Base-by-base conservation (phyloP, 1,140 invertebrate genomes). In the Caenorhabditis inopinata region DNA sequence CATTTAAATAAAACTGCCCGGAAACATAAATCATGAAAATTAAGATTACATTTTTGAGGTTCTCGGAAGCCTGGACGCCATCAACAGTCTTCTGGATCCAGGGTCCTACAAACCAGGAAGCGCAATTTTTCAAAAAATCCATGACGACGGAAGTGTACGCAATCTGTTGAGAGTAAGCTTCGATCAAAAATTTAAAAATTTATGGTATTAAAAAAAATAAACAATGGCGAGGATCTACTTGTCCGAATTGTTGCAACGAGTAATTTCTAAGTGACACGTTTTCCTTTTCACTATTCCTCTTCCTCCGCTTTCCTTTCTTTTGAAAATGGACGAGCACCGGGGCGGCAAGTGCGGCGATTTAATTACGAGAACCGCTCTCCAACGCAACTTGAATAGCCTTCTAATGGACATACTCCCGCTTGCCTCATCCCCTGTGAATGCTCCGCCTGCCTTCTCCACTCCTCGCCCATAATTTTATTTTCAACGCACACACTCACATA, bases 301-400 rank as follows among this genome's bases (percentile, higher is more conserved):
- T 47, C 74, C 42, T 25, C 11, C 45, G 3, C 4, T 6, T 11
- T 21, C 38, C 29, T 35, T 53, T 48, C 25, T 25, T 76, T 76
- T 42, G 58, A 68, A 68, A 68, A 32, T 68, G 12, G 27, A 42
- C 32, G 25, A 68, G 58, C 58, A 68, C 58, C 58, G 58, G 58
- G 58, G 38, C 58, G 58, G 58, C 58, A 35, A 32, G 51, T 32
- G 58, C 58, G 58, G 58, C 58, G 32, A 68, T 68, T 68, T 68
- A 68, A 38, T 68, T 68, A 68, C 58, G 58, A 68, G 58, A 68
- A 68, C 58, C 58, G 58, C 58, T 68, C 58, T 68, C 58, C 58
- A 68, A 68, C 58, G 58, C 58, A 68, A 68, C 58, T 68, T 68
- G 58, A 68, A 68, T 68, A 68, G 58, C 58, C 58, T 76, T 38